Conservation (phyloP, 2,888 invertebrate species). For the Xestia xanthographa region DNA sequence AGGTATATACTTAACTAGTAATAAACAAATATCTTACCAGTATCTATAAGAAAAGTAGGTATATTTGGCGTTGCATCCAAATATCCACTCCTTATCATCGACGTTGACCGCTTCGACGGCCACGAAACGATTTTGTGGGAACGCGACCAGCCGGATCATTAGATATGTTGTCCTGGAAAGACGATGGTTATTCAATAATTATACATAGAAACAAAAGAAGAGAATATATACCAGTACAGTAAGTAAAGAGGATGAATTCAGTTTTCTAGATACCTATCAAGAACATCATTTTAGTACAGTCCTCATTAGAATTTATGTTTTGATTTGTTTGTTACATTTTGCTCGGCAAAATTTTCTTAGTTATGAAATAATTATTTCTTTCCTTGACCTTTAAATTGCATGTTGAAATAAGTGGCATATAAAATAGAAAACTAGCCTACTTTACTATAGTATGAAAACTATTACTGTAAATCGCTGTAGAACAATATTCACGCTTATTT, state of each 20-base stretch:
- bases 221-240: background rate
- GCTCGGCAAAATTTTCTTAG: background rate
- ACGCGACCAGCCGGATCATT: slow-evolving; percentile 91
- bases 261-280: background rate
- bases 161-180: slow-evolving; percentile 88
- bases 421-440: no score
- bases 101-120: slow-evolving; percentile 93
- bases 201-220: no score
- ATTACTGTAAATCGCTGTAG: slow-evolving; percentile 3
- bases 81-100: slow-evolving; percentile 94
- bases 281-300: background rate
- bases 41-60: slow-evolving; percentile 89
- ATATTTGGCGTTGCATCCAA: slow-evolving; percentile 92
- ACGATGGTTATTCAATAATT: slow-evolving; percentile 25
- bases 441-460: no score
- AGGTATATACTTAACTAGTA: background rate
- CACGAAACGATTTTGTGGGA: slow-evolving; percentile 90
- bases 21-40: slow-evolving; percentile 87
- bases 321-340: background rate
- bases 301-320: background rate
- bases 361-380: background rate
- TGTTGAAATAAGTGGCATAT: background rate
- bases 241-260: background rate
- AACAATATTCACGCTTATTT: slow-evolving; percentile 11
- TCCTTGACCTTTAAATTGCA: background rate